Base-by-base conservation (phyloP, 2,113 vertebrate genomes). In the Orientallactaga bullata region DNA sequence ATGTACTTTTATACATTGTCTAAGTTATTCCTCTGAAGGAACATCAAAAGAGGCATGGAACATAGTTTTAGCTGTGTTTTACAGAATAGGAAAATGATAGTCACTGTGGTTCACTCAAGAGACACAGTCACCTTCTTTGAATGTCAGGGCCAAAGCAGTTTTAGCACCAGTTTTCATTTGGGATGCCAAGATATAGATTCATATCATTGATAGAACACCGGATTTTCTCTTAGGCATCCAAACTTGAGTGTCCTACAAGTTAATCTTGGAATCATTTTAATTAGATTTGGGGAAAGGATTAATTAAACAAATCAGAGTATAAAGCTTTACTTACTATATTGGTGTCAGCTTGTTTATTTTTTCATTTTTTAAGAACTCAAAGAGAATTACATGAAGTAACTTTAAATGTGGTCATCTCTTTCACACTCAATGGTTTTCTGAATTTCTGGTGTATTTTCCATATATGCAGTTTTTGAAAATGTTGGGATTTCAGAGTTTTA, bases 401-500 rank as follows among this genome's bases (percentile, higher is more conserved):
- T 93, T 88, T 77, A 28, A 73, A 3, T 13, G 26, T 63, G 10
- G 66, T 28, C 55, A 55, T 39, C 3, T 80, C 17, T 80, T 65
- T 87, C 12, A 79, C 1, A 55, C 23, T 71, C 89, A 90, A n/a
- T 7, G 3, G 30, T 51, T 74, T 42, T 88, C 7, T 77, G 3
- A 66, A 65, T 71, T 39, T 84, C 20, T 82, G 18, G 42, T 81
- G 15, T 18, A 61, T 35, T 80, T 65, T 66, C 74, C 0, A 5
- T n/a, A 66, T 91, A 35, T 80, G 60, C 2, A 76, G 7, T 74
- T 88, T 37, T 58, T 24, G 2, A 61, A 35, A 55, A 68, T 37
- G 89, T 80, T 88, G 88, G 5, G 69, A 91, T 71, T 91, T 76
- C 24, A 88, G 4, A 76, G 10, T 65, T 93, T 90, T 89, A 6